These are phyloP conservation scores for Paragorgia papillata DNA, from an alignment of 92 coral and sea anemone genomes.

Conservation along the genomic window DNA sequence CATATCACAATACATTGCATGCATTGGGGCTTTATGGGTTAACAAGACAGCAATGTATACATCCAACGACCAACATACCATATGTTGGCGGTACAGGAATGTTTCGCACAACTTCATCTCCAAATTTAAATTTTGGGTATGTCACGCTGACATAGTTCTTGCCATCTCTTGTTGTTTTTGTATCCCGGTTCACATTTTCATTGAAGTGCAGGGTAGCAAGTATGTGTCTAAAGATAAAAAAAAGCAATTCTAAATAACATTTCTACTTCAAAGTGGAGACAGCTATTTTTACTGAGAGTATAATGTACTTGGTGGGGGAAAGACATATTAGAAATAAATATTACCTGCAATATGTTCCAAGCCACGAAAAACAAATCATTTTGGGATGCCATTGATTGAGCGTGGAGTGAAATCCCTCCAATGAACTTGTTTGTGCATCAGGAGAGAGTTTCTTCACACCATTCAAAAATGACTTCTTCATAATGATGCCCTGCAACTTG, in stretches of 20 bases:
- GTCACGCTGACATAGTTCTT: not conserved
- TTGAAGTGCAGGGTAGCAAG: constrained; percentile 40
- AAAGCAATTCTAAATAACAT: not conserved
- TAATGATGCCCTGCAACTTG: constrained; percentile 17
- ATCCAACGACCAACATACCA: constrained; percentile 13
- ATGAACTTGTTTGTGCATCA: no score
- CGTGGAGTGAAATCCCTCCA: no score
- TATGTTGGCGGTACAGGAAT: no score
- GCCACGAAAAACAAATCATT: no score
- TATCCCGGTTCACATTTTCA: constrained; percentile 11
- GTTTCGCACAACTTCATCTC: constrained; percentile 26
- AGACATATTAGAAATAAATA: no score
- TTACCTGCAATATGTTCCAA: no score
- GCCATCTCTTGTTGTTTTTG: constrained; percentile 29
- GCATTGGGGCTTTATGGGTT: constrained; percentile 14
- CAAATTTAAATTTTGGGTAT: constrained; percentile 39
- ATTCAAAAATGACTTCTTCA: constrained; percentile 9
- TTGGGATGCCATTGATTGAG: no score
- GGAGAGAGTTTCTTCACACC: no score
- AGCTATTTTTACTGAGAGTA: no score
- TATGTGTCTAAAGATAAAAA: constrained; percentile 25
- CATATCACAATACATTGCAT: no score
- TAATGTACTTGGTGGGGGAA: no score
- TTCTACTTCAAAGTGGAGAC: not conserved
- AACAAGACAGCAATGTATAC: not conserved